Evolutionary conservation across 2,888 invertebrate species (phyloP), one percentile per base, ranked within the genome.

Genomic region (Silvanus unidentatus): DNA sequence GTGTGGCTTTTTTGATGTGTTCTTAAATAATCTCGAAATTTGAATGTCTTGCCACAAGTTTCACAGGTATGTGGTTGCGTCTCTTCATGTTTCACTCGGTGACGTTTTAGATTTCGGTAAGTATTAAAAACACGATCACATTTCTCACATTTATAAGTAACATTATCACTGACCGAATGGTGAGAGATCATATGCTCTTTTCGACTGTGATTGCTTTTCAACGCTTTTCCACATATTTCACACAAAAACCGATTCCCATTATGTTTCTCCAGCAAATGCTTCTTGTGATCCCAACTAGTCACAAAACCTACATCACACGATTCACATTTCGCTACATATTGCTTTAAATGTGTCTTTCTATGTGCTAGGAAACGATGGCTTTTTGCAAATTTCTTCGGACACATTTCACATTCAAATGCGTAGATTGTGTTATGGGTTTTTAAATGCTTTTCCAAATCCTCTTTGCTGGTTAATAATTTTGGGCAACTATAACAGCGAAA

Each of bases 201-300:
- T 32, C 11, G 13, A 32, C 11, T 13, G 4, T 28, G 29, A 9
- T 32, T 32, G 13, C 3, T 32, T 3, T 4, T 5, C 3, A 32
- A 32, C 10, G 34, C 11, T 9, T 9, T 3, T 5, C 34, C 34
- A 30, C 52, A 49, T 15, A 45, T 43, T 5, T 41, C 32, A 40
- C 52, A 52, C 11, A 42, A 29, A 34, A 44, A 49, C 8, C 44
- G 44, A 15, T 45, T 46, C 35, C 42, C 46, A n/a, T 32, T n/a
- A 32, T 32, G 34, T 32, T 22, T 22, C 8, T 22, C 22, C 3
- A 3, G 3, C 8, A 22, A 22, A 22, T 22, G 22, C 8, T 22
- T 22, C 22, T 22, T 22, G 8, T 22, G 8, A 22, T 22, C 22
- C 8, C 4, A 22, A 5, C 8, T 3, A 22, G 22, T 5, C 4